Base-by-base conservation (phyloP, 2,797 vertebrate species). In the Lithobates pipiens region DNA sequence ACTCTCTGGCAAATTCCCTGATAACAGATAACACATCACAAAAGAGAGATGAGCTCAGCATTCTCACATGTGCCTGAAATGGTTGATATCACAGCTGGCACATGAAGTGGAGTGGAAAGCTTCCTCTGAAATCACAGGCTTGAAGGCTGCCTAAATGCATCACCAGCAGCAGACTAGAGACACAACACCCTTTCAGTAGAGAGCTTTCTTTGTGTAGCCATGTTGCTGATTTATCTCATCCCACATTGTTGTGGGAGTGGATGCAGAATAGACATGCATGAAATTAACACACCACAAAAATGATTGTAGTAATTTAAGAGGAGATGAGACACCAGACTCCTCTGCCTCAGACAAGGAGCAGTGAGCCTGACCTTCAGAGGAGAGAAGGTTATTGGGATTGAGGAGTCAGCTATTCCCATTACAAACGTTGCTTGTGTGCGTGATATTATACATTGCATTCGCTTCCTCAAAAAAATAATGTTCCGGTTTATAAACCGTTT, bases 11-110 rank as follows among this genome's bases (percentile, higher is more conserved):
- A 80, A 78, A 83, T 86, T 77, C 77, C n/a, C 74, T 78, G 75
- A 83, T 86, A 82, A 72, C 70, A 50, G 57, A 68, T 77, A 82
- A 78, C 68, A 73, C 29, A 63, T 50, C 80, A 82, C 73, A 86
- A 86, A 76, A 36, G 80, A 86, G 61, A 82, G 85, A 86, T 86
- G 85, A 86, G 85, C 85, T 86, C 85, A 86, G 85, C 85, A 78
- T 83, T 86, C 85, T 86, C 75, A 83, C 75, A 78, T 86, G 84
- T 72, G 84, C 78, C 78, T 86, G 78, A 81, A 81, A 86, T 81
- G 84, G 72, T 69, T 86, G 84, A 86, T 81, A 86, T 86, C 84
- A 81, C 84, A 86, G 84, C 84, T 86, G 84, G 72, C 84, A 81
- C 69, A 81, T 80, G 84, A 86, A 86, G 78, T 81, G 72, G 68